These are phyloP conservation scores for Busseola fusca DNA, from an alignment of 2,888 invertebrate species.

Conservation along the genomic window DNA sequence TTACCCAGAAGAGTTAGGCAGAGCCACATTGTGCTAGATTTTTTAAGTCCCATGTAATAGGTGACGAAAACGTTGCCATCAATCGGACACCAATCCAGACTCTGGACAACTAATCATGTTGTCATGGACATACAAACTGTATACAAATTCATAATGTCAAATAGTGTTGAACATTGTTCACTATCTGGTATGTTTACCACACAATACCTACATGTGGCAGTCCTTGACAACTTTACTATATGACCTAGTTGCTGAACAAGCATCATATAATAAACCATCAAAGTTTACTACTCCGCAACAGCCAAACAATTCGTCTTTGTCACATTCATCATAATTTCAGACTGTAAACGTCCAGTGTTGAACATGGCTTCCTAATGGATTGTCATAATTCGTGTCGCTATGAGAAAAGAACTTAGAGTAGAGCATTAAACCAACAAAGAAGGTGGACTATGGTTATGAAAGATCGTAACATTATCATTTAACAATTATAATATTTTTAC, in stretches of 20 bases:
- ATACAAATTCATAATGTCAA: background rate
- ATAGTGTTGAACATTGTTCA: background rate
- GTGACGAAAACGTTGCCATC: background rate
- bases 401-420: background rate
- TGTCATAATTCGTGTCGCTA: constrained; percentile 7
- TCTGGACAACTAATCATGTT: background rate
- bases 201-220: constrained; percentile 13
- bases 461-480: background rate
- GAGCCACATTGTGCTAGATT: too few species aligned
- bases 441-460: background rate
- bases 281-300: constrained; percentile 17
- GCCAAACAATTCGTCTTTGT: constrained; percentile 35
- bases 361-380: constrained; percentile 25
- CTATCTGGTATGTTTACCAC: constrained; percentile 18
- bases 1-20: background rate
- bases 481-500: background rate
- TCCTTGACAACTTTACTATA: constrained; percentile 16
- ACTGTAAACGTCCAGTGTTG: constrained; percentile 9
- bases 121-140: background rate
- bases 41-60: background rate
- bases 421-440: too few species aligned
- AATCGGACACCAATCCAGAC: background rate
- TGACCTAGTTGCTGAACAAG: constrained; percentile 33
- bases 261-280: constrained; percentile 3
- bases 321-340: constrained; percentile 41